Conservation (phyloP, 2,888 invertebrate genomes). For the Ischnura elegans region DNA sequence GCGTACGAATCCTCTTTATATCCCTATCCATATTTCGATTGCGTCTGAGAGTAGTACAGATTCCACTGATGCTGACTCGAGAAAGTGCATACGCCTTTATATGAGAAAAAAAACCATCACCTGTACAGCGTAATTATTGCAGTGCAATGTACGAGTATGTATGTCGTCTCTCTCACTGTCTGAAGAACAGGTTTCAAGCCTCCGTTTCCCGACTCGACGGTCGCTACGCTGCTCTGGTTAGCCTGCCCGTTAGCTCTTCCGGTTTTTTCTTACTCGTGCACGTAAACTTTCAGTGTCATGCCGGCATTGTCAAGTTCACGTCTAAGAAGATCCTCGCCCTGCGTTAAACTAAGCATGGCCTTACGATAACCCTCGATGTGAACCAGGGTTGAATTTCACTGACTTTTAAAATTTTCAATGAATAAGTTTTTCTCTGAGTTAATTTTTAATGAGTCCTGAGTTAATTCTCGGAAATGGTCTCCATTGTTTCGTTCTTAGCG, state of each 20-base stretch:
- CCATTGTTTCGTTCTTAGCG: too few relatives aligned
- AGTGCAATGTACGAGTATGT: too few relatives aligned
- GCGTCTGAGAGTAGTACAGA: neutral
- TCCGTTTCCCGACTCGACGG: neutral
- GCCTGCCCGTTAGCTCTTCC: neutral
- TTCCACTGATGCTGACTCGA: neutral
- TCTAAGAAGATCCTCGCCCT: too few relatives aligned
- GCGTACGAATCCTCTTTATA: too few relatives aligned
- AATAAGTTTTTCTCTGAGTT: neutral
- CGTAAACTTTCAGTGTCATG: neutral
- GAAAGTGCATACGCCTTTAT: neutral
- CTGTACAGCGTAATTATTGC: neutral
- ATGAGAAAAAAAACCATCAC: neutral
- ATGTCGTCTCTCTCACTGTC: neutral
- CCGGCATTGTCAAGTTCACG: neutral
- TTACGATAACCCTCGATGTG: neutral
- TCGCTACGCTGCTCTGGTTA: neutral
- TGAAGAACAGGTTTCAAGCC: neutral
- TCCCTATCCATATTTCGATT: too few relatives aligned
- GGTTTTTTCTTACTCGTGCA: neutral
- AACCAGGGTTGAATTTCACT: neutral
- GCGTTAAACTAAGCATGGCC: neutral
- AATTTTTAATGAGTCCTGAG: too few relatives aligned
- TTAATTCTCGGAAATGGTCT: too few relatives aligned
- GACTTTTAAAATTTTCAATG: too few relatives aligned